These are phyloP conservation scores for Capreolus pygargus DNA, from an alignment of 2,113 vertebrate genomes.

Conservation along the genomic window DNA sequence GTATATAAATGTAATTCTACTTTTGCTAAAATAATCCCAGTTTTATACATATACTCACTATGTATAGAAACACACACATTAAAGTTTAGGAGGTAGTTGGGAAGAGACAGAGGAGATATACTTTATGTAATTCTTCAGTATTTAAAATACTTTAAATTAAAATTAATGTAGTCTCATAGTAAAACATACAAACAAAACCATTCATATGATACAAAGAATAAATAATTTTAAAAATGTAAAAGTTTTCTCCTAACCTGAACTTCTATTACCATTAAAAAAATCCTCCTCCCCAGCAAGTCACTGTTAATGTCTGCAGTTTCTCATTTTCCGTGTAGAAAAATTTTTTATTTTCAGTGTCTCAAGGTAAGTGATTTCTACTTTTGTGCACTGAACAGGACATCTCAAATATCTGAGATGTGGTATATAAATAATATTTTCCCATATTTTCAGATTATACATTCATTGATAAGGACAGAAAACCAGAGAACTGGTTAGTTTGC, in stretches of 20 bases:
- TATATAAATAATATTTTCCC: not conserved
- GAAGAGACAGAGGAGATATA: not conserved
- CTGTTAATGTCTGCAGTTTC: not conserved
- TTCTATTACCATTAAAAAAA: not conserved
- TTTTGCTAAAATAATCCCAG: not conserved
- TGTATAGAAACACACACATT: not conserved
- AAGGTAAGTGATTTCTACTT: constrained; percentile 1
- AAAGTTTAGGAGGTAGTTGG: not conserved
- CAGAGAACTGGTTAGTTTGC: not conserved
- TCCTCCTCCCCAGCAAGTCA: not conserved
- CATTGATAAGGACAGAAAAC: not conserved
- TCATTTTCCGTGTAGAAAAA: not conserved
- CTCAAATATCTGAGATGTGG: not conserved
- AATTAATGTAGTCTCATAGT: not conserved
- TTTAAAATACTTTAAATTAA: constrained; percentile 19
- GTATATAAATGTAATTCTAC: not conserved
- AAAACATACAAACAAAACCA: not conserved
- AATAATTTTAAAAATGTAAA: not conserved
- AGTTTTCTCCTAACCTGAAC: not conserved
- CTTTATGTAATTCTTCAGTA: not conserved
- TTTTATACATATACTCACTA: not conserved
- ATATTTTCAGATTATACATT: not conserved
- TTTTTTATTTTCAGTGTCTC: not conserved
- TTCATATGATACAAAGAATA: not conserved
- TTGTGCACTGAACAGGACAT: not conserved